phyloP scores from a whole-genome alignment of 92 coral and sea anemone genomes.

The Porites lobata region DNA sequence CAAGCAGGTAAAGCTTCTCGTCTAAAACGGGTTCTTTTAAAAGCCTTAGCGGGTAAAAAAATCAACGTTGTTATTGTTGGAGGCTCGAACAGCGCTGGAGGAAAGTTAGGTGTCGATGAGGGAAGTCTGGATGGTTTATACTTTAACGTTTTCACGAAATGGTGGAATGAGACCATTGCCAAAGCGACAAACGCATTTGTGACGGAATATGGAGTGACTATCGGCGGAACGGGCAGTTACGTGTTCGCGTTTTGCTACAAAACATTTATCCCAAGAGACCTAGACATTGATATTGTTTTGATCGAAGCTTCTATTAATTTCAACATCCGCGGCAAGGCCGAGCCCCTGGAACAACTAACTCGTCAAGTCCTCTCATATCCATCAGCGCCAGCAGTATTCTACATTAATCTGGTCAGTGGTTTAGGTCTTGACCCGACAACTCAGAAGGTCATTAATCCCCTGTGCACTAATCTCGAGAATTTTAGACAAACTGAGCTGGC shows the following conservation, averaged over 20 bases:
- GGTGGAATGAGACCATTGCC: conserved; percentile 80
- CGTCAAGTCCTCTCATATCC: conserved; percentile 73
- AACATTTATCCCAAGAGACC: conserved; percentile 65
- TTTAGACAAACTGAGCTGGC: conserved; percentile 69
- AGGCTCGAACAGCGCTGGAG: conserved; percentile 93
- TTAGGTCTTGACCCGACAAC: conserved; percentile 61
- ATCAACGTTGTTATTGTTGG: conserved; percentile 77
- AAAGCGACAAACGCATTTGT: conserved; percentile 47
- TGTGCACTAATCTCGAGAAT: conserved; percentile 76
- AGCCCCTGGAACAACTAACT: conserved; percentile 84
- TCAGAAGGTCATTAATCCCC: conserved; percentile 39
- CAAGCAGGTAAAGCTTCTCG: conserved; percentile 23
- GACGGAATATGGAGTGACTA: conserved; percentile 38
- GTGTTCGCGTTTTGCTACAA: conserved; percentile 81
- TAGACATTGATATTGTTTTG: conserved; percentile 74
- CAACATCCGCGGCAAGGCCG: conserved; percentile 58
- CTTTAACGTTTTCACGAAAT: conserved; percentile 66
- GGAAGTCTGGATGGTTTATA: conserved; percentile 61
- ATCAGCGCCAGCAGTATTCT: conserved; percentile 77
- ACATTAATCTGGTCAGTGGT: conserved; percentile 76
- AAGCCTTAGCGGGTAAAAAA: conserved; percentile 64
- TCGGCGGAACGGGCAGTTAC: conserved; percentile 89
- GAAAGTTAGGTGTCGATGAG: conserved; percentile 76
- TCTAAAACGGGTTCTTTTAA: conserved; percentile 45
- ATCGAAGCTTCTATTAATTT: conserved; percentile 83